These are phyloP conservation scores for Stigmatopora argus DNA, from an alignment of 2,113 vertebrate genomes.

Conservation along the genomic window DNA sequence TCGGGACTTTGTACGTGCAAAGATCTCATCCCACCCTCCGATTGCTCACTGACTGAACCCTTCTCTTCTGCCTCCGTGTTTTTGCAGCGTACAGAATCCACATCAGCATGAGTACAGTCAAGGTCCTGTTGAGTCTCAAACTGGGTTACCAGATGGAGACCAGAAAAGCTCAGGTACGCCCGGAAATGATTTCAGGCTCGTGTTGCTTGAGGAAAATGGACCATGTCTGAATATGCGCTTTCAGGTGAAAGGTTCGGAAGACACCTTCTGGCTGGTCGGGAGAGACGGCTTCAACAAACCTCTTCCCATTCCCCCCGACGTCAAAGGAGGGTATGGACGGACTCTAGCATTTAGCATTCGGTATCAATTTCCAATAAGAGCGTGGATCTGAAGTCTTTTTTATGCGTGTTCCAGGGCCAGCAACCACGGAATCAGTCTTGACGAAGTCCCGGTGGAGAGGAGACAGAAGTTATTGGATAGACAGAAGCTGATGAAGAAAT, in stretches of 20 bases:
- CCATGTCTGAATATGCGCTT: neutral
- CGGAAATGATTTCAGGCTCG: neutral
- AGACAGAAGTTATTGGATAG: conserved; percentile 71
- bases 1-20: conserved; percentile 46
- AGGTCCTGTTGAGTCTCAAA: conserved; percentile 61
- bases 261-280: conserved; percentile 57
- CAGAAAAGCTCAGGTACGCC: conserved; percentile 43
- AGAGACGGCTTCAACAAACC: conserved; percentile 53
- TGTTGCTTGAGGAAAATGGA: neutral
- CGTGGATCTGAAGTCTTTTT: neutral
- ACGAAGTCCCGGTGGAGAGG: conserved; percentile 77
- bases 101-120: conserved; percentile 58
- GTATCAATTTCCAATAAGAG: fast-evolving
- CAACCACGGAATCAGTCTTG: conserved; percentile 79
- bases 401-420: conserved; percentile 60
- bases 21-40: neutral
- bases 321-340: conserved; percentile 43
- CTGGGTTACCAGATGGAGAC: conserved; percentile 60
- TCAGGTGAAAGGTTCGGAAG: conserved; percentile 45
- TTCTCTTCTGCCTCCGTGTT: neutral
- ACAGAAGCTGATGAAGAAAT: conserved; percentile 61
- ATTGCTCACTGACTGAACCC: neutral
- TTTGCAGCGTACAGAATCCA: conserved; percentile 62
- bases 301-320: conserved; percentile 57
- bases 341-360: neutral